These are phyloP conservation scores for Andrena haemorrhoa DNA, from an alignment of 2,888 invertebrate genomes.

Conservation along the genomic window DNA sequence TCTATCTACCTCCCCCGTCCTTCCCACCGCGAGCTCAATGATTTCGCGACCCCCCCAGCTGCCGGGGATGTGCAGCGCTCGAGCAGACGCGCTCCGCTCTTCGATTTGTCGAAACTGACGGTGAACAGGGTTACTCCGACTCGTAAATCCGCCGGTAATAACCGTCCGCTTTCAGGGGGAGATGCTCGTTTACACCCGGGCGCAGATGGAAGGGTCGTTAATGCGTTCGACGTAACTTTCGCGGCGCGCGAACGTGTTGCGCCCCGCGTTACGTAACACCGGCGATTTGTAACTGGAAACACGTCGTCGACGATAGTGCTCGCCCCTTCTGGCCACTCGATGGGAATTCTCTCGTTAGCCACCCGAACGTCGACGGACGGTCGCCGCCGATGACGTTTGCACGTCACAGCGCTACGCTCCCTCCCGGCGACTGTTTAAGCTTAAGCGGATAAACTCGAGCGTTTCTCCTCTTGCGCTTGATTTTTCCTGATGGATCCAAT, in stretches of 20 bases:
- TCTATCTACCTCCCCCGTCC: not conserved
- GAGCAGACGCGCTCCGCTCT: constrained; percentile 6
- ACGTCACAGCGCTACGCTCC: constrained; percentile 9
- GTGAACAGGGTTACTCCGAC: constrained; percentile 20
- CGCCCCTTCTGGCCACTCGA: constrained; percentile 9
- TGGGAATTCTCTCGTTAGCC: constrained; percentile 45
- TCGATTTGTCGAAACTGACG: constrained; percentile 38
- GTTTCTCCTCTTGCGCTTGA: constrained; percentile 8
- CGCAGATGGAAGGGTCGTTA: constrained; percentile 25
- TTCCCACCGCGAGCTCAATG: not conserved
- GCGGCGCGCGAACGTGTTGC: constrained; percentile 14
- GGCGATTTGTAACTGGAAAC: constrained; percentile 36
- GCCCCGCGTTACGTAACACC: constrained; percentile 33
- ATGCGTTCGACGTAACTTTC: constrained; percentile 45
- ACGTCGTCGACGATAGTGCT: constrained; percentile 28
- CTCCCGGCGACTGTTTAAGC: not conserved
- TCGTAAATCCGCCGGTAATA: constrained; percentile 46
- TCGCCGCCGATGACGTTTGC: constrained; percentile 13
- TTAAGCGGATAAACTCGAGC: constrained; percentile 10
- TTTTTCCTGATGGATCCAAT: constrained; percentile 30
- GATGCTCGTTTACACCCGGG: constrained; percentile 20
- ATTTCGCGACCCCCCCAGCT: constrained; percentile 3
- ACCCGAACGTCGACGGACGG: constrained; percentile 19
- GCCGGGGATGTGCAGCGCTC: not conserved
- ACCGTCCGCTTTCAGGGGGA: constrained; percentile 35